Evolutionary conservation across 1,140 invertebrate genomes (phyloP), one percentile per base, ranked within the genome.

Genomic region (Atopsyche davidsoni): DNA sequence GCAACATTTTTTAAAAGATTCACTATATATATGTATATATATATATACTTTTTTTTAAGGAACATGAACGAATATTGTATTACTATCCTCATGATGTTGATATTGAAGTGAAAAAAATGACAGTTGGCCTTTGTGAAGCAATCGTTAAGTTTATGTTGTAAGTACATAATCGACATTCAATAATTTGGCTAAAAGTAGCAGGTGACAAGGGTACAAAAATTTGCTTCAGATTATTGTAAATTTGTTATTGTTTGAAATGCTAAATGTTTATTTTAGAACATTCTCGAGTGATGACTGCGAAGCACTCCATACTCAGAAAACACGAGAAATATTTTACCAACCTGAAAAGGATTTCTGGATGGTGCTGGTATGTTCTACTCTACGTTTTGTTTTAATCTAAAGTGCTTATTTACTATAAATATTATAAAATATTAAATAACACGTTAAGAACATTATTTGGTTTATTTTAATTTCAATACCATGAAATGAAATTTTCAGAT

Each of bases 61-160:
- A 96, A 75, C 75, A 89, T 41, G 51, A 57, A 50, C 88, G 92
- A 67, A 83, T 96, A 50, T 69, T 96, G 36, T 96, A 83, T 66
- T 95, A 86, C 67, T 84, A 89, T 73, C 90, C 91, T 10, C 73
- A 75, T 51, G 81, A 85, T 60, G 80, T 81, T 18, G 82, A 89
- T 63, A 62, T 83, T 18, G 89, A 95, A 66, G 81, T 79, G 11
- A 86, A 92, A 73, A 87, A 95, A 53, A 91, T 87, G 72, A 86
- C 88, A 73, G 83, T 95, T 60, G 92, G 93, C 3, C 72, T 95
- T 3, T 89, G 87, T 69, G 91, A 96, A 77, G 92, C 91, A 22
- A 87, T 96, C 46, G 84, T 93, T 35, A 86, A 91, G 69, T 96
- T 96, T 76, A 85, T 91, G 60, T 79, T 85, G 92, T 95, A 82